phyloP scores from a whole-genome alignment of 2,888 invertebrate species.

The Protophormia terraenovae region DNA sequence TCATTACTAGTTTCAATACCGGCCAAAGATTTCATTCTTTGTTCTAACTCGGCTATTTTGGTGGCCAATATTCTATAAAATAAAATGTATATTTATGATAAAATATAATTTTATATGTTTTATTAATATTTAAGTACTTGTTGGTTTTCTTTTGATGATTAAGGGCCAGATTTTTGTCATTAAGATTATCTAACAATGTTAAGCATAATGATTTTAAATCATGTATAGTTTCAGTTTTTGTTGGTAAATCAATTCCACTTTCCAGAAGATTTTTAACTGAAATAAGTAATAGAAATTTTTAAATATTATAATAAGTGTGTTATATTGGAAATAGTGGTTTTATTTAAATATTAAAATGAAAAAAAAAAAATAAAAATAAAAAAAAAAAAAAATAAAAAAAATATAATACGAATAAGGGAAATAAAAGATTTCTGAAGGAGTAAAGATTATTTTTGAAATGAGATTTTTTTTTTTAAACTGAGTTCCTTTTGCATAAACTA shows the following conservation, averaged over 20 bases:
- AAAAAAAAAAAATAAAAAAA: too few relatives aligned
- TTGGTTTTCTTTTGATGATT: slow-evolving; percentile 94
- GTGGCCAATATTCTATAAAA: slow-evolving; percentile 89
- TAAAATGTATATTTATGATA: not conserved
- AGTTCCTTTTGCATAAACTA: too few relatives aligned
- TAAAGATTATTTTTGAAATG: too few relatives aligned
- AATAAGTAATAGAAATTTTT: slow-evolving; percentile 70
- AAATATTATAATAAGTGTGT: not conserved
- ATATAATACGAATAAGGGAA: too few relatives aligned
- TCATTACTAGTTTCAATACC: slow-evolving; percentile 77
- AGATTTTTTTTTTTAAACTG: too few relatives aligned
- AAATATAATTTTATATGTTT: not conserved
- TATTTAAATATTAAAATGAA: too few relatives aligned
- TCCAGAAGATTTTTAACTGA: slow-evolving; percentile 89
- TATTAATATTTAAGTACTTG: slow-evolving; percentile 82
- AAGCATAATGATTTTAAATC: slow-evolving; percentile 90
- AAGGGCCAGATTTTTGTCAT: slow-evolving; percentile 92
- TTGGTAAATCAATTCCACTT: slow-evolving; percentile 84
- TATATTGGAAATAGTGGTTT: too few relatives aligned
- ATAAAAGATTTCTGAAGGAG: too few relatives aligned
- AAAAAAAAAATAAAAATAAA: too few relatives aligned
- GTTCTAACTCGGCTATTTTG: slow-evolving; percentile 91
- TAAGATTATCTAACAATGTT: slow-evolving; percentile 90
- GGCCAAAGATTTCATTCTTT: slow-evolving; percentile 86
- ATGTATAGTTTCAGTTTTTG: slow-evolving; percentile 86